Base-by-base conservation (phyloP, 2,888 invertebrate species). In the Bombylius discolor region DNA sequence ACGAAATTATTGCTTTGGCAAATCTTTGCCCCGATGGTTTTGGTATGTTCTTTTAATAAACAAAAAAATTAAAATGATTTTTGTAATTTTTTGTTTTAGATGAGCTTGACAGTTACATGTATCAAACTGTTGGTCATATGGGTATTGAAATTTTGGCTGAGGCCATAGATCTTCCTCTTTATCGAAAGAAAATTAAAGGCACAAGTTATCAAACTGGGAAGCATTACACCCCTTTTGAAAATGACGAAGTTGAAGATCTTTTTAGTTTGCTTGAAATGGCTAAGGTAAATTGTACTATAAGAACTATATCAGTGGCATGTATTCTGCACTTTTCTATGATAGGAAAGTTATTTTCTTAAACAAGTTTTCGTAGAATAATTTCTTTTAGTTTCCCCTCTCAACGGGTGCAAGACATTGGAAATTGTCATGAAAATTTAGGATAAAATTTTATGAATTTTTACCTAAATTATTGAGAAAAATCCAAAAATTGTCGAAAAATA, bases 41-140 rank as follows among this genome's bases (percentile, higher is more conserved):
- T 82, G 89, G 90, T 84, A 79, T 23, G 23, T 2, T 23, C 23
- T 23, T 23, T 23, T 23, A 23, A 2, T 23, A 23, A 23, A 23
- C 23, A 23, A 23, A 23, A 23, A 23, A 23, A 23, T 23, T 23
- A 23, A 23, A 23, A 3, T 23, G 3, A 23, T 23, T 2, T n/a
- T 2, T 39, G 7, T 9, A 39, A 39, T 9, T 39, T 9, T 11
- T 39, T 39, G 11, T 9, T 39, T 39, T 71, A 86, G 89, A 89
- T 80, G 96, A 96, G 73, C 71, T 94, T 66, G 96, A 97, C 74
- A 95, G 95, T 70, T 98, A 91, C 71, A 99, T 99, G 99, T 99
- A 97, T 72, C 99, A 99, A 79, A 96, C 96, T 52, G 98, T 99
- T 55, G 99, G 98, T 1, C 92, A 95, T 71, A 91, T 96, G 78